Evolutionary conservation across 2,113 vertebrate species (phyloP).

Genomic region (Thermophis baileyi): DNA sequence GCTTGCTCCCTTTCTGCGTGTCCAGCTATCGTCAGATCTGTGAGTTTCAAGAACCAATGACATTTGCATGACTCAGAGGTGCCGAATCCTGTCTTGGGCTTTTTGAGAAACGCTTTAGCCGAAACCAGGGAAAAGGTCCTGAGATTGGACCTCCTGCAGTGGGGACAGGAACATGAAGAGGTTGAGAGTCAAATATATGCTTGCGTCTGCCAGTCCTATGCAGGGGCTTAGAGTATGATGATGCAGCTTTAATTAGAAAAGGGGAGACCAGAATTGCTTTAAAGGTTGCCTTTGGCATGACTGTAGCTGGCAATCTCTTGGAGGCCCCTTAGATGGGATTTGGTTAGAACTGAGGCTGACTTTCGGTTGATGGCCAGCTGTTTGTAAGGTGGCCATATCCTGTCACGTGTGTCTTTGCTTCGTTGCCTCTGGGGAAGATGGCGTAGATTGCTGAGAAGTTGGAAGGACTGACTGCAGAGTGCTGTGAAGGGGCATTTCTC

Average conservation of each 20-base stretch:
- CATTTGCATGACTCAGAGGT: background rate
- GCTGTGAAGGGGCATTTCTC: background rate
- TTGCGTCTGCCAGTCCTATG: background rate
- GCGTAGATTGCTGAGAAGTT: background rate
- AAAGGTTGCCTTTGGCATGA: background rate
- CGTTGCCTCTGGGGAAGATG: background rate
- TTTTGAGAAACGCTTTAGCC: background rate
- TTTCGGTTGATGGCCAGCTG: background rate
- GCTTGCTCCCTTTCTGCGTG: background rate
- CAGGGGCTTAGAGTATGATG: background rate
- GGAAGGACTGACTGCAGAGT: background rate
- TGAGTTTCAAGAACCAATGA: background rate
- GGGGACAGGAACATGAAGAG: background rate
- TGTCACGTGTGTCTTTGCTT: background rate
- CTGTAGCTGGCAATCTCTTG: background rate
- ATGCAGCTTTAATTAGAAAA: background rate
- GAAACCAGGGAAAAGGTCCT: background rate
- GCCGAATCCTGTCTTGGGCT: background rate
- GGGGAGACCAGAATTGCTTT: no score
- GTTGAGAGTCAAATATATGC: background rate
- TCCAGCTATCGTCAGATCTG: background rate
- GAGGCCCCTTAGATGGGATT: background rate
- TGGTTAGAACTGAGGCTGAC: background rate
- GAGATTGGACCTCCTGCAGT: background rate
- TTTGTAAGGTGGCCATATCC: background rate